These are phyloP conservation scores for Neodiprion pinetum DNA, from an alignment of 1,140 invertebrate genomes.

Conservation along the genomic window DNA sequence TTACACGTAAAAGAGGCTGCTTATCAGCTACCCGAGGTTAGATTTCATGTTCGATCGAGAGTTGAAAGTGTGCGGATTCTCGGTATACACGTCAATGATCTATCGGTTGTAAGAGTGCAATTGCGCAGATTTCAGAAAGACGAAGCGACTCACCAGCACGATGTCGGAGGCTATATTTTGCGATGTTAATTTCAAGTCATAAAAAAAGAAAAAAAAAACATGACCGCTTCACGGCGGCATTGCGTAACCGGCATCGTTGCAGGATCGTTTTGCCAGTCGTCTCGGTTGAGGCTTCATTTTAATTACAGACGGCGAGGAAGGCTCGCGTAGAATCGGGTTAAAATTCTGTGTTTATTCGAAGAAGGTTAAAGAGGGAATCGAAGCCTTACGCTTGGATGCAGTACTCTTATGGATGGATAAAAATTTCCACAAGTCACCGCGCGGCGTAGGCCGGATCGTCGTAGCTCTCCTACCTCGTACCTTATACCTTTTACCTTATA, in stretches of 20 bases:
- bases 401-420: not conserved
- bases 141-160: not conserved
- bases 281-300: conserved; percentile 2
- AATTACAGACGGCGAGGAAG: not conserved
- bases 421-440: conserved; percentile 1
- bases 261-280: conserved; percentile 1
- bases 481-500: too few relatives aligned
- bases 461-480: not conserved
- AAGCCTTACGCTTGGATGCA: not conserved
- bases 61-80: too few relatives aligned
- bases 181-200: not conserved
- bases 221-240: not conserved
- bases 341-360: not conserved
- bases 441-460: not conserved
- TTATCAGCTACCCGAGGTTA: conserved; percentile 51
- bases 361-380: not conserved
- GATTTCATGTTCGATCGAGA: conserved; percentile 56
- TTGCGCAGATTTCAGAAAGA: not conserved
- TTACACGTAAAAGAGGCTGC: conserved; percentile 27
- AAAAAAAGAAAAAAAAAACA: not conserved
- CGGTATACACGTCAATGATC: too few relatives aligned
- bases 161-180: not conserved
- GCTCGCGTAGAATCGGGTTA: not conserved
- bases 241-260: not conserved
- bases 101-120: not conserved